These are phyloP conservation scores for Panthera uncia DNA, from an alignment of 2,113 vertebrate genomes.

Conservation along the genomic window DNA sequence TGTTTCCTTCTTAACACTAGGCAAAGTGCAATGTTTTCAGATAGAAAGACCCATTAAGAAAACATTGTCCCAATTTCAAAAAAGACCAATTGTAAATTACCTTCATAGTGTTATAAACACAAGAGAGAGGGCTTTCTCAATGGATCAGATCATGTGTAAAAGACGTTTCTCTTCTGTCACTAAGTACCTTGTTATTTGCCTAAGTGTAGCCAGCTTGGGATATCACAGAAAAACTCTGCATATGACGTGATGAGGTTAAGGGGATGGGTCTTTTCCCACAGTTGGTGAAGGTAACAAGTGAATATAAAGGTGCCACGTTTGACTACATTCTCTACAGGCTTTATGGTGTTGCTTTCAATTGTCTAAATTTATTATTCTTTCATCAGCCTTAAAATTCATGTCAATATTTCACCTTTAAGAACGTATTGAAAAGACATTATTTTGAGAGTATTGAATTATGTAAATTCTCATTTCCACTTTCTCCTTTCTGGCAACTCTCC, in stretches of 20 bases:
- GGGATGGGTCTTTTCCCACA: not conserved
- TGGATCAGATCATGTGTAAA: not conserved
- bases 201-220: not conserved
- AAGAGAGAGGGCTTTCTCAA: not conserved
- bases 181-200: not conserved
- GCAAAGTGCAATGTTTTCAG: not conserved
- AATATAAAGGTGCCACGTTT: not conserved
- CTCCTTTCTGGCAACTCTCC: not conserved
- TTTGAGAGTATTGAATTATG: not conserved
- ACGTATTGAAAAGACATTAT: not conserved
- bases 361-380: not conserved
- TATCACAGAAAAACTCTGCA: not conserved
- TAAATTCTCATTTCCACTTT: not conserved
- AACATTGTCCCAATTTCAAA: constrained; percentile 4
- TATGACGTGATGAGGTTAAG: not conserved
- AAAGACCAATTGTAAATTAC: not conserved
- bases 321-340: not conserved
- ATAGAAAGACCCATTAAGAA: not conserved
- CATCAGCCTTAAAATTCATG: not conserved
- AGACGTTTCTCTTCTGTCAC: not conserved
- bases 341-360: not conserved
- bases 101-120: not conserved
- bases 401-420: not conserved
- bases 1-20: not conserved
- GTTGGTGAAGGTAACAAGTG: not conserved